phyloP scores from a whole-genome alignment of 2,888 invertebrate species.

The Chymomyza fuscimana region DNA sequence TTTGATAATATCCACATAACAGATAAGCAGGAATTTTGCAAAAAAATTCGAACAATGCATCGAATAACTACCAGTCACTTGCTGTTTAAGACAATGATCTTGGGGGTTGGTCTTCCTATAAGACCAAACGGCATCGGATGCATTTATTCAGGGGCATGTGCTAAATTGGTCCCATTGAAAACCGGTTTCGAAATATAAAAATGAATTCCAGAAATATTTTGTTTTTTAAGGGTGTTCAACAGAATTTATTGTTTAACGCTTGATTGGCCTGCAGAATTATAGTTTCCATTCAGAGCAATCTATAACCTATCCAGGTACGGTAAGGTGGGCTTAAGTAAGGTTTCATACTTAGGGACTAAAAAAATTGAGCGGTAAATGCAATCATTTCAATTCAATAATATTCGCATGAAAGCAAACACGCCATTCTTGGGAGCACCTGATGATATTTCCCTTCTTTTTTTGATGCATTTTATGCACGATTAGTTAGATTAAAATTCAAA shows the following conservation, averaged over 20 bases:
- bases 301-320: background rate
- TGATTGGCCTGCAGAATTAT: background rate
- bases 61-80: background rate
- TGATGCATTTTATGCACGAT: too few species aligned
- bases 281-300: background rate
- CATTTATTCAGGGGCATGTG: background rate
- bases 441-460: too few species aligned
- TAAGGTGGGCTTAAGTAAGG: too few species aligned
- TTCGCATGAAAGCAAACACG: too few species aligned
- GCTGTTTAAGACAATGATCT: background rate
- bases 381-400: too few species aligned
- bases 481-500: too few species aligned
- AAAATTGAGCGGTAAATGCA: too few species aligned
- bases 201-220: background rate
- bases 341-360: too few species aligned
- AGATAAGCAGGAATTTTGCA: too few species aligned
- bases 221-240: background rate
- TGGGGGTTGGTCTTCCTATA: conserved; percentile 51
- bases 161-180: conserved; percentile 39
- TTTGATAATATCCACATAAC: too few species aligned
- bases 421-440: too few species aligned
- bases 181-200: conserved; percentile 39
- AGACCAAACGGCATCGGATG: conserved; percentile 28
- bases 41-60: too few species aligned
- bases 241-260: background rate